phyloP scores from a whole-genome alignment of 1,140 invertebrate species.

The Lordiphosa clarofinis region DNA sequence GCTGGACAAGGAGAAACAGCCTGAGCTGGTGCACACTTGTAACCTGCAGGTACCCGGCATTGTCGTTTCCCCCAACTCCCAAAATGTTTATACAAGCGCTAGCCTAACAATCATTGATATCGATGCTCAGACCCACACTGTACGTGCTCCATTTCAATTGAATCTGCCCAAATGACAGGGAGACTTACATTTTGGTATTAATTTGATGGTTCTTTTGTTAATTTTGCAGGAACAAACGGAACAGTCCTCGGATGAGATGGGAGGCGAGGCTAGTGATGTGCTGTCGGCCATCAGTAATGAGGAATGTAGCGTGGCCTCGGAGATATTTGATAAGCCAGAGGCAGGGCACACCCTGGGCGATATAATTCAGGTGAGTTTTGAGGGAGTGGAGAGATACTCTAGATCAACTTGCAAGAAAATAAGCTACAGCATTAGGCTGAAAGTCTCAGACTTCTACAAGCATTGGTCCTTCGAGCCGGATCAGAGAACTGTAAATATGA shows the following conservation, averaged over 20 bases:
- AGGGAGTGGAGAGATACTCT: too few species aligned
- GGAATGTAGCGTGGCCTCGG: constrained; percentile 84
- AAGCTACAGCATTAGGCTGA: too few species aligned
- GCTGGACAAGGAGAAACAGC: constrained; percentile 41
- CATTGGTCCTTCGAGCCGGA: too few species aligned
- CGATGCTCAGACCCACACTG: constrained; percentile 77
- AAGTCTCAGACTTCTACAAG: too few species aligned
- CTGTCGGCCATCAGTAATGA: constrained; percentile 85
- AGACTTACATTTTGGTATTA: neutral
- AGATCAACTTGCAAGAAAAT: too few species aligned
- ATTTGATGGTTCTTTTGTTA: neutral
- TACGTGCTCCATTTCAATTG: constrained; percentile 46
- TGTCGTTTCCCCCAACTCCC: constrained; percentile 63
- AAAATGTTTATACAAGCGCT: constrained; percentile 78
- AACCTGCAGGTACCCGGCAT: constrained; percentile 75
- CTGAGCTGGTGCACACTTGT: constrained; percentile 57
- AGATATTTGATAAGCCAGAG: constrained; percentile 81
- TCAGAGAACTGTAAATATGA: too few species aligned
- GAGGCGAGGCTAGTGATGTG: constrained; percentile 80
- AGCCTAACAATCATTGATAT: constrained; percentile 83
- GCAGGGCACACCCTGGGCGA: constrained; percentile 61
- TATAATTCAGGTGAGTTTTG: constrained; percentile 62
- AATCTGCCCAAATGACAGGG: neutral
- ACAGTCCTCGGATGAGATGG: constrained; percentile 59
- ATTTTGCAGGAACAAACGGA: constrained; percentile 60